phyloP scores from a whole-genome alignment of 2,113 vertebrate species.

The Centropus bengalensis region DNA sequence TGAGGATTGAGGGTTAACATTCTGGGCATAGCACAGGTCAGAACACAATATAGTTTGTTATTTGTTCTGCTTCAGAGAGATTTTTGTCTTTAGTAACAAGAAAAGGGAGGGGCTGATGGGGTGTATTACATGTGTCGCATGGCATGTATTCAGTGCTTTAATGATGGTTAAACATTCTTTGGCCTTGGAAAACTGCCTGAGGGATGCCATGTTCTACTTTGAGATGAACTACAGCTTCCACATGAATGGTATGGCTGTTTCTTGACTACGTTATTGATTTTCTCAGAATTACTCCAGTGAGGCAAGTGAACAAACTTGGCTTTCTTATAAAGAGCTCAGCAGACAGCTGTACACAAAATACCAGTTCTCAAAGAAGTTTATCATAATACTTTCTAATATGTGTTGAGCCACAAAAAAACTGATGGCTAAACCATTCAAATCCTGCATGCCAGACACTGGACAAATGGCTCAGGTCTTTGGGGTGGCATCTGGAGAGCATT shows the following conservation, averaged over 20 bases:
- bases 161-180: constrained; percentile 29
- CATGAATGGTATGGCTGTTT: constrained; percentile 3
- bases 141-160: constrained; percentile 23
- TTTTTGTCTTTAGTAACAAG: constrained; percentile 4
- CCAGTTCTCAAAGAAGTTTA: not conserved
- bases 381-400: not conserved
- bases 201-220: constrained; percentile 6
- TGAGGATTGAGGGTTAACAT: not conserved
- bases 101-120: not conserved
- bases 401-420: not conserved
- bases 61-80: not conserved
- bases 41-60: not conserved
- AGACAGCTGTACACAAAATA: not conserved
- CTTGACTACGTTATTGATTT: constrained; percentile 6
- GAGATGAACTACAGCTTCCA: not conserved
- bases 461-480: not conserved
- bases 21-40: not conserved
- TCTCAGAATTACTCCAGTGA: not conserved
- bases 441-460: not conserved
- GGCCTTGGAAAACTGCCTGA: constrained; percentile 45
- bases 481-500: not conserved
- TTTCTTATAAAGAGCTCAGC: not conserved
- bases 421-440: not conserved
- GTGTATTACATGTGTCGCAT: constrained; percentile 3
- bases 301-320: not conserved